Conservation (phyloP, 35 echinoderm and acorn worm genomes). For the Heliocidaris tuberculata region DNA sequence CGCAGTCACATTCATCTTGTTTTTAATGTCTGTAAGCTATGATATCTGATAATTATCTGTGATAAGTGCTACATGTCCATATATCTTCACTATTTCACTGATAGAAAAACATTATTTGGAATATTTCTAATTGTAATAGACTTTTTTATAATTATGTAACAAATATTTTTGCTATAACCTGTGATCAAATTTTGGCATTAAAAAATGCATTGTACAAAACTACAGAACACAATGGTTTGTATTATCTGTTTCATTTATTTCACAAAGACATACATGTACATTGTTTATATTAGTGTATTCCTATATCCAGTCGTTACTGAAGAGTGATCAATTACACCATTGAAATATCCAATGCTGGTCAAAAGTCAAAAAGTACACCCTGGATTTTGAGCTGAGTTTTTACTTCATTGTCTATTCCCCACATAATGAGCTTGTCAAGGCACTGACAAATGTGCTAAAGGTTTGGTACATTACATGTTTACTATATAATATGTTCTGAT, state of each 20-base stretch:
- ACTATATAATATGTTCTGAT: too few species aligned
- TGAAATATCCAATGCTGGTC: neutral
- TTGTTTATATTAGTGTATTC: too few species aligned
- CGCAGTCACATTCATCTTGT: too few species aligned
- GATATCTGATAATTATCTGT: neutral
- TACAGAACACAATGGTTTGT: neutral
- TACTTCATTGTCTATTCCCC: too few species aligned
- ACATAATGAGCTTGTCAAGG: too few species aligned
- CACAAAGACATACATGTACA: too few species aligned
- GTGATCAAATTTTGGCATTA: slow-evolving; percentile 12
- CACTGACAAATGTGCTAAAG: too few species aligned
- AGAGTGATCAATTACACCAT: neutral
- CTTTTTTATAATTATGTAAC: neutral
- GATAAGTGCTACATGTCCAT: neutral
- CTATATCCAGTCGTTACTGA: too few species aligned
- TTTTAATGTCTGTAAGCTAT: neutral
- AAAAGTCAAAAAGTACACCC: too few species aligned
- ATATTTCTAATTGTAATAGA: neutral
- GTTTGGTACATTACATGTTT: too few species aligned
- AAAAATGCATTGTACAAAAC: neutral
- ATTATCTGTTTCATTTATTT: neutral
- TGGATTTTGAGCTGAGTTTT: too few species aligned
- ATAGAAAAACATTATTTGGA: neutral
- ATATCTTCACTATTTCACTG: neutral
- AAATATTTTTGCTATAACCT: neutral